Evolutionary conservation across 1,140 invertebrate species (phyloP), one percentile per base, ranked within the genome.

Genomic region (Vanessa tameamea): DNA sequence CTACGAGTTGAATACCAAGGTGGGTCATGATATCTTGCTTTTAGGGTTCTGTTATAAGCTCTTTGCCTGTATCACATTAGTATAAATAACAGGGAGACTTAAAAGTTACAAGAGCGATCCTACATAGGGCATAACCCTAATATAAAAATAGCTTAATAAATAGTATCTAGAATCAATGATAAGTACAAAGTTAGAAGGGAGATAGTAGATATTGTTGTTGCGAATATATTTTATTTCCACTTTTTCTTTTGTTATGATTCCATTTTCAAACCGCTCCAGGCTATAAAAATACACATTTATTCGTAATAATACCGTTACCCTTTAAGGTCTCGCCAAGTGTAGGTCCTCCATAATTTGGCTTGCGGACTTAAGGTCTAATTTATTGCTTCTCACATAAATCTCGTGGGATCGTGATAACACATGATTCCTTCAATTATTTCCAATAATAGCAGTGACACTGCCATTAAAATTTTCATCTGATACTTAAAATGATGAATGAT

Each of bases 311-410:
- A 51, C 48, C 12, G 48, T 51, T 51, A 15, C 14, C 13, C n/a
- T 51, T 51, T 26, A 26, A 55, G 53, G 15, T 2, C 11, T 55
- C 53, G 15, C 55, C 14, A 59, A 26, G 12, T 59, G 55, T 14
- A 26, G 55, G 20, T 13, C 23, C 55, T 59, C 55, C 23, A 59
- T 59, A 59, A 59, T 72, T 72, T 64, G 20, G 70, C 63, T 57
- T 13, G 51, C 43, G 51, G 70, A 23, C 51, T 47, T 53, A 23
- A 65, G 48, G n/a, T 63, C 14, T 64, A 64, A 73, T 73, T 73
- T 73, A 73, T 73, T 69, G 65, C 65, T 73, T 73, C 72, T 73
- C 72, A 73, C 72, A 73, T 73, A 73, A 73, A 73, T 73, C 66
- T 73, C 57, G 55, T 73, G 13, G 47, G 55, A 31, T 50, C 70